These are phyloP conservation scores for Poecilobothrus nobilitatus DNA, from an alignment of 2,888 invertebrate genomes.

Conservation along the genomic window DNA sequence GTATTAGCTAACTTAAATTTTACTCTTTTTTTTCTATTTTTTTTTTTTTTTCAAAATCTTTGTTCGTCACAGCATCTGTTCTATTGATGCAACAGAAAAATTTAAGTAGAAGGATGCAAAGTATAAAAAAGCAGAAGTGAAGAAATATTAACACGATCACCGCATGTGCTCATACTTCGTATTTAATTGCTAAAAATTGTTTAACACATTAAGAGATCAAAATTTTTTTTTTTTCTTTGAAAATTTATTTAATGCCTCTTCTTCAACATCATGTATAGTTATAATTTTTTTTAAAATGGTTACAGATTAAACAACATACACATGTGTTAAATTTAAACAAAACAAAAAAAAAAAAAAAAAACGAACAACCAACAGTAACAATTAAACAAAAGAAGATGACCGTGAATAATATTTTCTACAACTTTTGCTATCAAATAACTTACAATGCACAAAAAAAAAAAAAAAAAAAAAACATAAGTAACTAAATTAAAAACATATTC, in stretches of 20 bases:
- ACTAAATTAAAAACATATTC: no score
- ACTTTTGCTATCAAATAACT: background rate
- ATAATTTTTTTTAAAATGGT: no score
- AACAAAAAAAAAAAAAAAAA: no score
- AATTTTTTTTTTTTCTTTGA: no score
- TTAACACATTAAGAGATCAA: background rate
- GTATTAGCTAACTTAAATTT: background rate
- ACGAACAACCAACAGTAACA: no score
- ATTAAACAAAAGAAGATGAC: slow-evolving; percentile 8
- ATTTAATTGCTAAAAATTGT: no score
- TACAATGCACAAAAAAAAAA: no score
- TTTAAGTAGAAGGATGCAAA: no score
- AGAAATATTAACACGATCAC: background rate
- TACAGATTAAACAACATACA: background rate
- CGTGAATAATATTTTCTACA: background rate
- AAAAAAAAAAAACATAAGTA: no score
- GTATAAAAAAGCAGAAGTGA: background rate
- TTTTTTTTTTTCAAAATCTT: background rate
- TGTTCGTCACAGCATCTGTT: background rate
- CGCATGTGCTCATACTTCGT: background rate
- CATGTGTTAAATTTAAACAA: no score
- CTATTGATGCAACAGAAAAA: background rate
- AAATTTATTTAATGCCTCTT: background rate
- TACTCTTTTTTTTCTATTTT: no score
- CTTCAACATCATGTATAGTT: no score